Evolutionary conservation across 2,113 vertebrate species (phyloP), one percentile per base, ranked within the genome.

Genomic region (Tragelaphus buxtoni): DNA sequence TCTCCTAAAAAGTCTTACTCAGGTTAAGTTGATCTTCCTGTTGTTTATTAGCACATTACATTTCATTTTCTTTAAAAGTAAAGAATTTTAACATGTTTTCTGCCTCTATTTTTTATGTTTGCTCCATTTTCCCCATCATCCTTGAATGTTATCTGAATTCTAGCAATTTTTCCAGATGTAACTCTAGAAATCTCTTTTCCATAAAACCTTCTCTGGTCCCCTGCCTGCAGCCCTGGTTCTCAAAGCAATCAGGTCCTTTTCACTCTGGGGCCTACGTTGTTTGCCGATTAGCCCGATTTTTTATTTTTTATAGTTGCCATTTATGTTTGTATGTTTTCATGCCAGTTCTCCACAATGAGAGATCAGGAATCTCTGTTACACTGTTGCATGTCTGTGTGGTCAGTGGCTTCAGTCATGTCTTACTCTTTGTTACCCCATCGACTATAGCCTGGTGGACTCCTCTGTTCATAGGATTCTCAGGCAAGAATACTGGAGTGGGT

Each of bases 21-120:
- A 72, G 91, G 20, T 96, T 97, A 60, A 96, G 26, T 42, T 26
- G n/a, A 69, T 96, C 60, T 94, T 94, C 79, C 96, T 82, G 93
- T 80, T 35, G 20, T 74, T 96, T 74, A 61, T 81, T 69, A 92
- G 12, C 4, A 80, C 18, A 53, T 22, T 89, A 51, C 35, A 30
- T 77, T 92, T 87, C 28, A 24, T 32, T 80, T 88, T 24, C 49
- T 82, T 42, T 74, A 30, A 53, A 56, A 89, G 49, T 10, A 84
- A 82, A 95, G 88, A 35, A 2, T 20, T 84, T 32, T 39, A 86
- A 56, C 30, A 24, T 24, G 26, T 79, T 87, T 79, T 53, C 42
- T 81, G 24, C 5, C 49, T 69, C 42, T 8, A 0, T 32, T 55
- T 72, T 61, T 47, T 32, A 53, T 60, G 39, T 58, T 76, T 88